Conservation (phyloP, 2,888 invertebrate species). For the Agonopterix heracliana region DNA sequence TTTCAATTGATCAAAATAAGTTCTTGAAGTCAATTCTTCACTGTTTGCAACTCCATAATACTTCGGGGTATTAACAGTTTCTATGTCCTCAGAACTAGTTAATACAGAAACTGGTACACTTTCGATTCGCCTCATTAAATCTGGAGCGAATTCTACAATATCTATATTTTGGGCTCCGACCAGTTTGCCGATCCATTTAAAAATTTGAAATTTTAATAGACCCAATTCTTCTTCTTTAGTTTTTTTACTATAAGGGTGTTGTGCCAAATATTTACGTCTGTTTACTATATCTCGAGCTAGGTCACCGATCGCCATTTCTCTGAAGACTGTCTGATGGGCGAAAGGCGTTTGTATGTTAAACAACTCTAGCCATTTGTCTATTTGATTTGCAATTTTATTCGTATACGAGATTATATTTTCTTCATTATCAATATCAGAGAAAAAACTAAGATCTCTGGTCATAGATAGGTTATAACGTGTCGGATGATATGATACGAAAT, state of each 20-base stretch:
- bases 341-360: constrained; percentile 1
- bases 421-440: not conserved
- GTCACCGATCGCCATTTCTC: constrained; percentile 5
- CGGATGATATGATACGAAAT: no score
- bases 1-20: no score
- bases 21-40: no score
- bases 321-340: not conserved
- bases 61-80: no score
- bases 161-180: constrained; percentile 10
- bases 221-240: constrained; percentile 8
- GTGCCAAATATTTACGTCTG: constrained; percentile 10
- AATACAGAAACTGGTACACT: not conserved
- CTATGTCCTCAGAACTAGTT: not conserved
- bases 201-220: constrained; percentile 14
- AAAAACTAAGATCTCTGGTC: no score
- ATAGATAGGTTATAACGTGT: no score
- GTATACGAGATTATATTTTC: not conserved
- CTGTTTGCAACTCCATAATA: no score
- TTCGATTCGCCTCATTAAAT: constrained; percentile 4
- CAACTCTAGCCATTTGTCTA: constrained; percentile 11
- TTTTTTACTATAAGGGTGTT: constrained; percentile 1
- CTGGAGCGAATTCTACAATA: constrained; percentile 5
- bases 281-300: constrained; percentile 14
- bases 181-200: constrained; percentile 16
- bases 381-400: not conserved